Conservation (phyloP, 1,140 invertebrate genomes). For the Steinernema feltiae region DNA sequence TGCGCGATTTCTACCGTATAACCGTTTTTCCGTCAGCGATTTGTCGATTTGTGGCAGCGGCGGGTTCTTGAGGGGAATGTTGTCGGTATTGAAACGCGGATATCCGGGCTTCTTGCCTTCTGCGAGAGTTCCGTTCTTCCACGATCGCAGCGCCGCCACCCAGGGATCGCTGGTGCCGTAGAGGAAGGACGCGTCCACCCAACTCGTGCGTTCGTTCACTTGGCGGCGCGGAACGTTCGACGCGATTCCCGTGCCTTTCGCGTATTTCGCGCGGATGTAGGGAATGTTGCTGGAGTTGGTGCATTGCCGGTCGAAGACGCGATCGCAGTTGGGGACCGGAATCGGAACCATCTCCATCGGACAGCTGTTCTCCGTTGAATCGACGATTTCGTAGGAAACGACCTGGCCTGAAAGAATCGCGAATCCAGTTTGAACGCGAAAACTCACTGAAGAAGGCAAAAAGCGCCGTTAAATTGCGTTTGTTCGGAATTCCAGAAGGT, state of each 20-base stretch:
- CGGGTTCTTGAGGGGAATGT: slow-evolving; percentile 86
- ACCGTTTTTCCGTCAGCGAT: slow-evolving; percentile 80
- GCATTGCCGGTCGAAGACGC: slow-evolving; percentile 87
- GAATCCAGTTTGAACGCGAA: too few relatives aligned
- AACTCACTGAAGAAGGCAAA: slow-evolving; percentile 87
- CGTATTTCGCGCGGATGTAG: slow-evolving; percentile 85
- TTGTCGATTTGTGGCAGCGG: slow-evolving; percentile 83
- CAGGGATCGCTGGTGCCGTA: slow-evolving; percentile 94
- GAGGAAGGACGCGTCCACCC: slow-evolving; percentile 97
- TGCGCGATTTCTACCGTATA: slow-evolving; percentile 69
- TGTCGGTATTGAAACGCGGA: slow-evolving; percentile 79
- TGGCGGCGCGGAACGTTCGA: slow-evolving; percentile 93
- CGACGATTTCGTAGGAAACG: slow-evolving; percentile 87
- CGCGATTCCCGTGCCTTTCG: slow-evolving; percentile 83
- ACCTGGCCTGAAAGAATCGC: slow-evolving; percentile 71
- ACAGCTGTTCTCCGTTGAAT: slow-evolving; percentile 91
- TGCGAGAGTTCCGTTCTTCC: slow-evolving; percentile 78
- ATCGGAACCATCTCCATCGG: slow-evolving; percentile 93
- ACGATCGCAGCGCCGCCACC: slow-evolving; percentile 86
- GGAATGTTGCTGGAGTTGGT: slow-evolving; percentile 83
- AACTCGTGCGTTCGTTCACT: slow-evolving; percentile 91
- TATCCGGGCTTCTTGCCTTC: slow-evolving; percentile 66
- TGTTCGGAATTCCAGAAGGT: slow-evolving; percentile 75
- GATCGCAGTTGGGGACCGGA: slow-evolving; percentile 86
- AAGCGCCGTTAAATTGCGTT: slow-evolving; percentile 80